Evolutionary conservation across 53 echinoderm and acorn worm genomes (phyloP), one percentile per base, ranked within the genome.

Genomic region (Holothuria scabra): DNA sequence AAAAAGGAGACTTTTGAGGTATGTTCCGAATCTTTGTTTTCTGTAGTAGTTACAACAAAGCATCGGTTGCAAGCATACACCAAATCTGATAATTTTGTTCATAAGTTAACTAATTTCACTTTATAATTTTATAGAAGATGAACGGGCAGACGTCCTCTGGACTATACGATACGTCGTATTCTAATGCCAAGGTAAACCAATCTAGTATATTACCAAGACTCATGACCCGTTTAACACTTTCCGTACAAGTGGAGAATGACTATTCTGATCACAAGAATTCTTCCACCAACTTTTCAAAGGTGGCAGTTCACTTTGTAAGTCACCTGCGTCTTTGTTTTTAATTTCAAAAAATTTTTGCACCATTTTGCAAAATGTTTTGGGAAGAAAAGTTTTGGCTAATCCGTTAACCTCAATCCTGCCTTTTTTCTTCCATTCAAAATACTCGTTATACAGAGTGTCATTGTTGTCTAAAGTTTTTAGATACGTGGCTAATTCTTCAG

Each of bases 381-480:
- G 78, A 16, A 56, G 31, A 59, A 78, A 78, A 19, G 31, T 13
- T 28, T 8, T 78, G 20, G 30, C 78, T 5, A 58, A 23, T 8
- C 12, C 1, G n/a, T 20, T 35, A 0, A 63, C 34, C 63, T 83
- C n/a, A 20, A 90, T 71, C 37, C 72, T 63, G 12, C 93, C 93
- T 0, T 59, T 12, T 66, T 56, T 59, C 38, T 90, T 74, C 93
- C 93, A 93, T 16, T 85, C 86, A 29, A 84, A 86, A 37, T 90
- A 93, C 31, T 57, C 4, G 24, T 84, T 88, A 66, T 93, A 93
- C 34, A 86, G 24, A 12, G 62, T 83, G 68, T 93, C 81, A 81
- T 90, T 67, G 1, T 56, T 41, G 66, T 90, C 83, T 24, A 90
- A 29, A 46, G 63, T 62, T 30, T 66, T 9, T 13, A 86, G 60